phyloP scores from a whole-genome alignment of 2,888 invertebrate genomes.

The Cylloceria caligata region DNA sequence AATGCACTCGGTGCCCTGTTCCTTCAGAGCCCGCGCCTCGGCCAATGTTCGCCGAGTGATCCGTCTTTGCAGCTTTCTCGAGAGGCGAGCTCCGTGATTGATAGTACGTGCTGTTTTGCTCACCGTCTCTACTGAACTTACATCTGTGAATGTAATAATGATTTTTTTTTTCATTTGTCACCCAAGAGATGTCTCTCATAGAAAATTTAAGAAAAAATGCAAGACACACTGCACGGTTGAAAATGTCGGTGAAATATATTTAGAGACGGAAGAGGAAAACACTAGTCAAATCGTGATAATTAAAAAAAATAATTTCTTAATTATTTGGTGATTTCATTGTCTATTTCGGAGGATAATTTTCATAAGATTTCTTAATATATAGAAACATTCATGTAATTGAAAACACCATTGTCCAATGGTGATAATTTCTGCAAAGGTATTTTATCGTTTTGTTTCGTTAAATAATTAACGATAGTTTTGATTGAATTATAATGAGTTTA shows the following conservation, averaged over 20 bases:
- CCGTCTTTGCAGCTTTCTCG: slow-evolving; percentile 91
- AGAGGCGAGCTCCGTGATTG: slow-evolving; percentile 91
- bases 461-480: too few relatives aligned
- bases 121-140: slow-evolving; percentile 78
- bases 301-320: too few relatives aligned
- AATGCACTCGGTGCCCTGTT: slow-evolving; percentile 91
- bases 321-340: too few relatives aligned
- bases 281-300: too few relatives aligned
- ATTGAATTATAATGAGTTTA: too few relatives aligned
- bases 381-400: too few relatives aligned
- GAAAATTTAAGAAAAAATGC: neutral
- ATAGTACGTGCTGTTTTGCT: slow-evolving; percentile 91
- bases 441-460: too few relatives aligned
- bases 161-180: neutral
- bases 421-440: too few relatives aligned
- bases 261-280: neutral
- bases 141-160: slow-evolving; percentile 71
- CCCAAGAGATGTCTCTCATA: neutral
- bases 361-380: too few relatives aligned
- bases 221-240: neutral
- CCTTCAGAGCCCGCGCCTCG: slow-evolving; percentile 92
- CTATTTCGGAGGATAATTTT: too few relatives aligned
- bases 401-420: too few relatives aligned
- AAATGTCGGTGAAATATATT: neutral
- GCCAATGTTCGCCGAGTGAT: slow-evolving; percentile 91